phyloP scores from a whole-genome alignment of 2,797 vertebrate genomes.

The Aphelocoma californica region DNA sequence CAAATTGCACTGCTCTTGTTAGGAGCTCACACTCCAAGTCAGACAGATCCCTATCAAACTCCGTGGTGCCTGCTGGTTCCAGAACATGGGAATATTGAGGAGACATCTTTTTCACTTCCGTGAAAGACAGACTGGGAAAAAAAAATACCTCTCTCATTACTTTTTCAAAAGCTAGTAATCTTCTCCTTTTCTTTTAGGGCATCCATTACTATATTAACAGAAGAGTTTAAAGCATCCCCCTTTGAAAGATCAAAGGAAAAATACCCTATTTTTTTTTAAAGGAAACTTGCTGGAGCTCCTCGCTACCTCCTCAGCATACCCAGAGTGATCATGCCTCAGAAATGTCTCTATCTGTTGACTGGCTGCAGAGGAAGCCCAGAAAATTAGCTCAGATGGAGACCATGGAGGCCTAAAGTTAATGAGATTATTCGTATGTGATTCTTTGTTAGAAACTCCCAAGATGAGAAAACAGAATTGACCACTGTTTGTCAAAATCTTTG shows the following conservation, averaged over 20 bases:
- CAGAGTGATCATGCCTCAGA: not conserved
- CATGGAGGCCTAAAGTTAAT: not conserved
- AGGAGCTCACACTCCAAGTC: not conserved
- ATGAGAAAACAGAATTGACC: not conserved
- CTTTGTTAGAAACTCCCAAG: not conserved
- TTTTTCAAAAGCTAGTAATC: not conserved
- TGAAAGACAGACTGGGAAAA: not conserved
- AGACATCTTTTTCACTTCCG: not conserved
- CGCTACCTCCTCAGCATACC: not conserved
- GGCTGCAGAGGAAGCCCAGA: not conserved
- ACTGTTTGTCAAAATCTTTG: not conserved
- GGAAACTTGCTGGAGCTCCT: not conserved
- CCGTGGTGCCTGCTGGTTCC: not conserved
- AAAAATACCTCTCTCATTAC: not conserved
- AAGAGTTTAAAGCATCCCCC: not conserved
- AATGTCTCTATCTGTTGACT: not conserved
- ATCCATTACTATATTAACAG: not conserved
- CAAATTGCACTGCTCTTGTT: not conserved
- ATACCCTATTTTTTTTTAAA: not conserved
- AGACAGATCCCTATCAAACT: slow-evolving; percentile 26
- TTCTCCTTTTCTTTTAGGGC: not conserved
- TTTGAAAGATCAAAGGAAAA: slow-evolving; percentile 1
- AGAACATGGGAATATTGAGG: not conserved
- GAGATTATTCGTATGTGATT: not conserved
- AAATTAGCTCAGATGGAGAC: not conserved